Conservation (phyloP, 2,797 vertebrate species). For the Rhincodon typus region DNA sequence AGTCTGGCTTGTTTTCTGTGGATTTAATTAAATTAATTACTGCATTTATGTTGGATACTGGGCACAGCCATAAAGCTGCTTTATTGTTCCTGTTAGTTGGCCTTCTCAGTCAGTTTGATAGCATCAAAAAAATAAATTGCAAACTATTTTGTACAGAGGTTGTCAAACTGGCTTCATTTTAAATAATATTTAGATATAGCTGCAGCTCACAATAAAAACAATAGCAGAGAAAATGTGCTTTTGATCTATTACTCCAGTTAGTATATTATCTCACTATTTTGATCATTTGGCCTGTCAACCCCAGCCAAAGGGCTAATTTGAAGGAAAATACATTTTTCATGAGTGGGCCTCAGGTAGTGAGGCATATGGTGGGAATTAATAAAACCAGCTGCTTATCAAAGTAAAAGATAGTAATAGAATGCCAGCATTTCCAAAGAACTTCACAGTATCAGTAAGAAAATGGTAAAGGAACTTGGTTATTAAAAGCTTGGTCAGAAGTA, state of each 20-base stretch:
- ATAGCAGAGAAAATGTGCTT: not conserved
- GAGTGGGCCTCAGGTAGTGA: not conserved
- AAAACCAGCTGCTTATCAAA: not conserved
- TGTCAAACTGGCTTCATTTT: not conserved
- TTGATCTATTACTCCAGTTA: not conserved
- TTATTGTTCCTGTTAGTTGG: constrained; percentile 6
- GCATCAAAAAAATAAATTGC: not conserved
- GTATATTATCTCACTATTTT: not conserved
- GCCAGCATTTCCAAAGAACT: not conserved
- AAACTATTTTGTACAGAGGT: not conserved
- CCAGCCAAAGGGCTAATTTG: not conserved
- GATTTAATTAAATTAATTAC: constrained; percentile 35
- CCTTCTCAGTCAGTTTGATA: not conserved
- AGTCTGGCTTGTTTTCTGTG: constrained; percentile 25
- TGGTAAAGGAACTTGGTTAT: too few species aligned
- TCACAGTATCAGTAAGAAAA: too few species aligned
- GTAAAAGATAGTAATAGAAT: not conserved
- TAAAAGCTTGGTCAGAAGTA: not conserved
- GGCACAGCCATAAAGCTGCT: not conserved
- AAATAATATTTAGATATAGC: not conserved
- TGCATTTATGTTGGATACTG: not conserved
- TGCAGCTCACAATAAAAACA: too few species aligned
- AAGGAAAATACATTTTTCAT: not conserved
- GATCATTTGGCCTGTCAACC: not conserved
- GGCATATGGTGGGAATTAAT: not conserved